phyloP scores from a whole-genome alignment of 2,113 vertebrate species.

The Montifringilla adamsi region DNA sequence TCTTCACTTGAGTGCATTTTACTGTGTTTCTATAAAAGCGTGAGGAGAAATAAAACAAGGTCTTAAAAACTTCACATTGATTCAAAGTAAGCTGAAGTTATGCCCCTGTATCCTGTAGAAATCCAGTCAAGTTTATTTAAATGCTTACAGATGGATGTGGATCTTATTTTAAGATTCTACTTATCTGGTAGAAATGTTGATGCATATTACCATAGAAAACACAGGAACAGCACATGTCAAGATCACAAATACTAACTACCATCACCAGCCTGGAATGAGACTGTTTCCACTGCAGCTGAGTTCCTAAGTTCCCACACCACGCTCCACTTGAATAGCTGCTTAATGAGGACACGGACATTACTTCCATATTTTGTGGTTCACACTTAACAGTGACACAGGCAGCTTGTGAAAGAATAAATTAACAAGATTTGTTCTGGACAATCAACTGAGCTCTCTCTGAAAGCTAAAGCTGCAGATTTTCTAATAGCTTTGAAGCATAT shows the following conservation, averaged over 20 bases:
- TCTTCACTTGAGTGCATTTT: not conserved
- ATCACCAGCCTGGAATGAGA: not conserved
- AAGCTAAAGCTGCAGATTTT: not conserved
- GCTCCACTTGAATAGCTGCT: not conserved
- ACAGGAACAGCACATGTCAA: not conserved
- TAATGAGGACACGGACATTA: not conserved
- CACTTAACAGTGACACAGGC: not conserved
- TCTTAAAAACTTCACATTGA: not conserved
- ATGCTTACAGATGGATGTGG: not conserved
- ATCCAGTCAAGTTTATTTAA: not conserved
- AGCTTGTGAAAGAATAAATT: not conserved
- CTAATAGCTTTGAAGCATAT: not conserved
- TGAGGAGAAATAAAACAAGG: conserved; percentile 13
- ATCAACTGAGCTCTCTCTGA: not conserved
- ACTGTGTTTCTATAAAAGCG: not conserved
- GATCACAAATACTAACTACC: not conserved
- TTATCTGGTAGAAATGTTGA: not conserved
- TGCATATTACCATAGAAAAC: not conserved
- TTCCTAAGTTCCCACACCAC: not conserved
- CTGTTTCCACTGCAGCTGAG: not conserved
- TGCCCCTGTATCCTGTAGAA: not conserved
- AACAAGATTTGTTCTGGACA: not conserved
- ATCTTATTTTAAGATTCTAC: not conserved
- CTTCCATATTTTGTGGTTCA: not conserved
- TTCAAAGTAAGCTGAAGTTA: not conserved